These are phyloP conservation scores for Dysmachus trigonus DNA, from an alignment of 2,888 invertebrate species.

Conservation along the genomic window DNA sequence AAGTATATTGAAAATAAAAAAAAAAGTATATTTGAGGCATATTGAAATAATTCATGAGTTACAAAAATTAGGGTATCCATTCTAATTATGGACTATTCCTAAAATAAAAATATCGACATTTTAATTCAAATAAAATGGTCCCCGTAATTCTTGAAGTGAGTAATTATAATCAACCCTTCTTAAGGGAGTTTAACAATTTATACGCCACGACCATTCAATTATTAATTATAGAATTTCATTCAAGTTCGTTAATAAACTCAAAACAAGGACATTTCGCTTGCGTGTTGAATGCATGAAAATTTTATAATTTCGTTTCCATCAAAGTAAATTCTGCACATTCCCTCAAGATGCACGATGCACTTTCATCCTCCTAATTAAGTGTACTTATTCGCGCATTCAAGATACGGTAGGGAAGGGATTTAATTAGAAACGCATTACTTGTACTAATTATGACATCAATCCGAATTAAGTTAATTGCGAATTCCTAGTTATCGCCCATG, in stretches of 20 bases:
- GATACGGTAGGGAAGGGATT: conserved; percentile 30
- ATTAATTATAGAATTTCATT: not conserved
- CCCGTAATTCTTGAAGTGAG: not conserved
- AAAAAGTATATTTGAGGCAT: too few species aligned
- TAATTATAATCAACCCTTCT: not conserved
- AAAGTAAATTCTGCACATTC: conserved; percentile 17
- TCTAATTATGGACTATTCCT: not conserved
- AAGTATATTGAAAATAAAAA: not conserved
- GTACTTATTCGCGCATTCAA: conserved; percentile 33
- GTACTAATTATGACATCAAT: conserved; percentile 46
- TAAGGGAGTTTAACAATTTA: not conserved
- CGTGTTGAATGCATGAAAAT: not conserved
- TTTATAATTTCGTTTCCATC: conserved; percentile 18
- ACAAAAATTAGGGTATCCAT: not conserved
- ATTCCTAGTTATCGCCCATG: conserved; percentile 27
- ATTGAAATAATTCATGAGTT: not conserved
- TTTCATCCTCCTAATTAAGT: conserved; percentile 36
- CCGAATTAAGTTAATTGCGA: conserved; percentile 45
- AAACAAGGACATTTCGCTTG: not conserved
- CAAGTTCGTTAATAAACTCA: not conserved
- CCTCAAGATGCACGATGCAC: conserved; percentile 7
- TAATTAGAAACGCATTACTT: conserved; percentile 46
- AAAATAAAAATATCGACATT: not conserved
- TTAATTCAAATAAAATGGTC: not conserved
- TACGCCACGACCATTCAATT: not conserved